A percentile compares a stretch with the other conserved stretches of the same genome.
Conservation (phyloP, 2,888 invertebrate genomes). For the Eumacrocentrus americanus region DNA sequence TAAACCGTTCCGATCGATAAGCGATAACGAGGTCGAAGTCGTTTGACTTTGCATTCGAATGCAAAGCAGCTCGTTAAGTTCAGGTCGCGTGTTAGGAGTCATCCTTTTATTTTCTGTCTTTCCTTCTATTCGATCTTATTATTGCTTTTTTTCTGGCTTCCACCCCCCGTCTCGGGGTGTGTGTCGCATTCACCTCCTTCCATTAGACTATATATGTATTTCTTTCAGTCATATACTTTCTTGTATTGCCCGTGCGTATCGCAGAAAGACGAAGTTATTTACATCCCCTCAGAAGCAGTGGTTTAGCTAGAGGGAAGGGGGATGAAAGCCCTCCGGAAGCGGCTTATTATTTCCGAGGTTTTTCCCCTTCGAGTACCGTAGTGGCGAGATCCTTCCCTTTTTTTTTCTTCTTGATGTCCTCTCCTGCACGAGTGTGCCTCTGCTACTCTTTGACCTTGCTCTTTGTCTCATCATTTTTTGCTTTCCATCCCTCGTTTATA, state of each 20-base stretch:
- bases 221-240: conserved; percentile 6
- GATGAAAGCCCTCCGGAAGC: conserved; percentile 35
- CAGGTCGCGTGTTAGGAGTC: conserved; percentile 43
- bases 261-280: conserved; percentile 33
- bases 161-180: not conserved
- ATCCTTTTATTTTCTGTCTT: conserved; percentile 1
- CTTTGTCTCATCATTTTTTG: not conserved
- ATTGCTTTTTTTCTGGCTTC: conserved; percentile 23
- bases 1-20: conserved; percentile 45
- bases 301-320: conserved; percentile 7
- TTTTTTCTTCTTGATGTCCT: conserved; percentile 25
- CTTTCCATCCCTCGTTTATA: not conserved
- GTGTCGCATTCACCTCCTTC: not conserved
- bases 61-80: conserved; percentile 58
- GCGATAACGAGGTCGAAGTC: conserved; percentile 52
- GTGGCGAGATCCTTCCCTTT: too few relatives aligned
- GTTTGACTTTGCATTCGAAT: conserved; percentile 44
- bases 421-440: not conserved
- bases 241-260: conserved; percentile 6
- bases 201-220: conserved; percentile 13
- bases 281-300: conserved; percentile 23
- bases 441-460: conserved; percentile 28
- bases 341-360: conserved; percentile 55
- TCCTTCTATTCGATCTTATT: conserved; percentile 24
- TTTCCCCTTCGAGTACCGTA: too few relatives aligned